These are phyloP conservation scores for Eupithecia dodoneata DNA, from an alignment of 2,888 invertebrate species.

Conservation along the genomic window DNA sequence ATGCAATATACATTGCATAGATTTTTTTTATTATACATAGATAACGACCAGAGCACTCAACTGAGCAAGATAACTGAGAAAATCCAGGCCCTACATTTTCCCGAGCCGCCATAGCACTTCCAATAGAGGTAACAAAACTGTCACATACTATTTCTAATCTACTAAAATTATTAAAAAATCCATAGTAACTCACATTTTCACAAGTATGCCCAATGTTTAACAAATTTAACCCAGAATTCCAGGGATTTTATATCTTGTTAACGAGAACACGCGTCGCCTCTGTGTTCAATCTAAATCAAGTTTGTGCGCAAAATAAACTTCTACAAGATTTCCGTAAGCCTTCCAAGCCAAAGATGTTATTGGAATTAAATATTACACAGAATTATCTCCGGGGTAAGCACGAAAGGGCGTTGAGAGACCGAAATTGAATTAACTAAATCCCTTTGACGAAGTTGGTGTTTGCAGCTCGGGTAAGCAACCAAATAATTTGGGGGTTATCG, in stretches of 20 bases:
- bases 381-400: conserved; percentile 67
- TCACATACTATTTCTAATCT: neutral
- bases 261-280: conserved; percentile 41
- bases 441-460: conserved; percentile 74
- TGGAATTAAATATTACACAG: conserved; percentile 72
- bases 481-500: conserved; percentile 65
- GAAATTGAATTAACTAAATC: conserved; percentile 75
- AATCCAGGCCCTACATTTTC: neutral
- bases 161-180: conserved; percentile 10
- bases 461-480: conserved; percentile 63
- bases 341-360: conserved; percentile 63
- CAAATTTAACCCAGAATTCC: conserved; percentile 27
- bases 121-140: neutral
- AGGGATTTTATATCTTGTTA: conserved; percentile 37
- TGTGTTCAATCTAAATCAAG: conserved; percentile 52
- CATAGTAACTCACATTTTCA: conserved; percentile 4
- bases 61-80: neutral
- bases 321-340: conserved; percentile 59
- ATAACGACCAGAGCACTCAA: too few relatives aligned
- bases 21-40: too few relatives aligned
- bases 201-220: conserved; percentile 20
- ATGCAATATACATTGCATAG: too few relatives aligned
- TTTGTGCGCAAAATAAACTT: conserved; percentile 55
- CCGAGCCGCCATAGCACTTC: neutral
- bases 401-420: conserved; percentile 64